phyloP scores from a whole-genome alignment of 2,113 vertebrate species.

The Desmodus rotundus region DNA sequence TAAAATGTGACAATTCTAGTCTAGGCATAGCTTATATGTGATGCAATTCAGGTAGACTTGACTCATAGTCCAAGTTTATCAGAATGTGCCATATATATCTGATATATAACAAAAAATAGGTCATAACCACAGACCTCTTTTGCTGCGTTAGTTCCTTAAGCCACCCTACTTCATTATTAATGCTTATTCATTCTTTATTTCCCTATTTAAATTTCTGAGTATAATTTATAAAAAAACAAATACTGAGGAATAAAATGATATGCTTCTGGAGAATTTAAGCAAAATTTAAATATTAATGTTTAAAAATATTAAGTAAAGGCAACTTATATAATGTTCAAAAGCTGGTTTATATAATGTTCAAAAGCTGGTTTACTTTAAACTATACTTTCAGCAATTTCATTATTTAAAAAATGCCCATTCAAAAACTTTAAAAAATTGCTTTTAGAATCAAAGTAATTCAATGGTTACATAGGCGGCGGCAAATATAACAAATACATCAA shows the following conservation, averaged over 20 bases:
- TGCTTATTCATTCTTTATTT: not conserved
- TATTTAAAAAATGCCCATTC: not conserved
- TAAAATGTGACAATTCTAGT: slow-evolving; percentile 19
- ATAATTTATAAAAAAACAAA: not conserved
- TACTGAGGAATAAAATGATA: not conserved
- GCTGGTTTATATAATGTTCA: not conserved
- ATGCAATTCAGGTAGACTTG: not conserved
- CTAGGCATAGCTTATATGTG: not conserved
- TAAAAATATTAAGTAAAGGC: not conserved
- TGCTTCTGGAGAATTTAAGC: not conserved
- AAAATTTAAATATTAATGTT: not conserved
- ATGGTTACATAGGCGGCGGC: not conserved
- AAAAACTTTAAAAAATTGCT: not conserved
- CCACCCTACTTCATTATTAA: not conserved
- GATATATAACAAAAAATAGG: slow-evolving; percentile 2
- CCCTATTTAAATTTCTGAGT: not conserved
- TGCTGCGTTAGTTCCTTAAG: not conserved
- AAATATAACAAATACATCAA: slow-evolving; percentile 15
- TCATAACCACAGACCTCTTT: not conserved
- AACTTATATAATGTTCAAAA: slow-evolving; percentile 9
- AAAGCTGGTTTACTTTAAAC: not conserved
- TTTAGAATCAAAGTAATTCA: slow-evolving; percentile 30
- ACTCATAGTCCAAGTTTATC: slow-evolving; percentile 31
- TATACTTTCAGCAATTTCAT: not conserved
- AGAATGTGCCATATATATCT: not conserved